phyloP scores from a whole-genome alignment of 2,797 vertebrate genomes.

The Rhinella marina region DNA sequence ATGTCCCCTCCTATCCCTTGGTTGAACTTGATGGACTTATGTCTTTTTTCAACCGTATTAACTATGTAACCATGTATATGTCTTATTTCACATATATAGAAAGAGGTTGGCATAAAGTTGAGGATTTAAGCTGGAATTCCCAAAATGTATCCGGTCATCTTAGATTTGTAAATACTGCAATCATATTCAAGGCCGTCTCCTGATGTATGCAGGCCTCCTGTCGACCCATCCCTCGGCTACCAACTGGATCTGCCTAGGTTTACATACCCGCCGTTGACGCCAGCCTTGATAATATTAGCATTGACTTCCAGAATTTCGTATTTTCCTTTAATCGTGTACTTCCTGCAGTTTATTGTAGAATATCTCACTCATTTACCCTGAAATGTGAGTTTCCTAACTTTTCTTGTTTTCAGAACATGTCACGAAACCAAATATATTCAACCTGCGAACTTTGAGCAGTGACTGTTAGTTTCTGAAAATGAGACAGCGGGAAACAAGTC shows the following conservation, averaged over 20 bases:
- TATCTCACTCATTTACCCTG: background rate
- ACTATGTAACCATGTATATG: too few relatives aligned
- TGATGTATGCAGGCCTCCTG: background rate
- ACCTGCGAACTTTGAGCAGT: slow-evolving; percentile 36
- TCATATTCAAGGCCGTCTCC: background rate
- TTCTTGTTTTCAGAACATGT: slow-evolving; percentile 38
- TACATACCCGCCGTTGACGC: too few relatives aligned
- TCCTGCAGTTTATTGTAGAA: background rate
- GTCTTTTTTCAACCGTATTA: too few relatives aligned
- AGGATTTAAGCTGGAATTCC: background rate
- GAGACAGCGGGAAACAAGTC: slow-evolving; percentile 46
- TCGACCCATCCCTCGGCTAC: too few relatives aligned
- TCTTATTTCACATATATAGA: too few relatives aligned
- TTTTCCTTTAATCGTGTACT: background rate
- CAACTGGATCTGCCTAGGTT: too few relatives aligned
- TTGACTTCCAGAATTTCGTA: background rate
- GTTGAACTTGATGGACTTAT: too few relatives aligned
- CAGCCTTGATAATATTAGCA: background rate
- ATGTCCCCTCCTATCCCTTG: too few relatives aligned
- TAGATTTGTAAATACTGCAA: background rate
- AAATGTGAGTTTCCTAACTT: slow-evolving; percentile 27
- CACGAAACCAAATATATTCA: slow-evolving; percentile 47
- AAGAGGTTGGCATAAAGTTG: background rate
- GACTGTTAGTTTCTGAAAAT: slow-evolving; percentile 53
- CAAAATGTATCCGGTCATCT: background rate